Evolutionary conservation across 2,113 vertebrate species (phyloP).

Genomic region (Lophotis ruficrista): DNA sequence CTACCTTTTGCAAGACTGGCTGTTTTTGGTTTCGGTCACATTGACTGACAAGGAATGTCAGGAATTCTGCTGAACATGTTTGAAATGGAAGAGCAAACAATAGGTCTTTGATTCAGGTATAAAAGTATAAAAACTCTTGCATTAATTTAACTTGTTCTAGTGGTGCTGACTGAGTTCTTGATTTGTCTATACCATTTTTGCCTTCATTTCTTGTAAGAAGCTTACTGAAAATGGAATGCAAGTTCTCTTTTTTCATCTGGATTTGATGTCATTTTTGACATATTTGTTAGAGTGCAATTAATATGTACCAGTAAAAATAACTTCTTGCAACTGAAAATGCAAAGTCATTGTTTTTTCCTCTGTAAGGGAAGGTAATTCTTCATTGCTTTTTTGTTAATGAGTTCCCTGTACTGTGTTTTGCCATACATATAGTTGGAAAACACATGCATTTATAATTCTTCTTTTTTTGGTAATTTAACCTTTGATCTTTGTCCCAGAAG

Average conservation of each 20-base stretch:
- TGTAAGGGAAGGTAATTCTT: background rate
- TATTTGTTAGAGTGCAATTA: background rate
- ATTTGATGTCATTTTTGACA: background rate
- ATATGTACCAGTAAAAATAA: background rate
- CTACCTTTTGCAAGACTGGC: conserved; percentile 67
- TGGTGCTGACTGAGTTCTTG: background rate
- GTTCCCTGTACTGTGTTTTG: background rate
- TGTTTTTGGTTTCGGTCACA: conserved; percentile 79
- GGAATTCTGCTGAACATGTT: conserved; percentile 75
- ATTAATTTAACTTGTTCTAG: conserved; percentile 45
- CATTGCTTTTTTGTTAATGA: background rate
- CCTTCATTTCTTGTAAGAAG: background rate
- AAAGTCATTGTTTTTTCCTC: background rate
- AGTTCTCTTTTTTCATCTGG: background rate
- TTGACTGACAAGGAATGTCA: conserved; percentile 78
- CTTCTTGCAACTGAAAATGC: background rate
- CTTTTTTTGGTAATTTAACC: background rate
- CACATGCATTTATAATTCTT: background rate
- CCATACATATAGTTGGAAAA: background rate
- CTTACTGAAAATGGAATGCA: background rate
- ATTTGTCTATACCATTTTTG: background rate
- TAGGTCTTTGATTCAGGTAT: conserved; percentile 71
- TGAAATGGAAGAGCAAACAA: conserved; percentile 71
- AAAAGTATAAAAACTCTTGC: conserved; percentile 50
- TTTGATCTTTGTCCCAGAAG: background rate